These are phyloP conservation scores for Catharus bicknelli DNA, from an alignment of 2,113 vertebrate genomes.

Conservation along the genomic window DNA sequence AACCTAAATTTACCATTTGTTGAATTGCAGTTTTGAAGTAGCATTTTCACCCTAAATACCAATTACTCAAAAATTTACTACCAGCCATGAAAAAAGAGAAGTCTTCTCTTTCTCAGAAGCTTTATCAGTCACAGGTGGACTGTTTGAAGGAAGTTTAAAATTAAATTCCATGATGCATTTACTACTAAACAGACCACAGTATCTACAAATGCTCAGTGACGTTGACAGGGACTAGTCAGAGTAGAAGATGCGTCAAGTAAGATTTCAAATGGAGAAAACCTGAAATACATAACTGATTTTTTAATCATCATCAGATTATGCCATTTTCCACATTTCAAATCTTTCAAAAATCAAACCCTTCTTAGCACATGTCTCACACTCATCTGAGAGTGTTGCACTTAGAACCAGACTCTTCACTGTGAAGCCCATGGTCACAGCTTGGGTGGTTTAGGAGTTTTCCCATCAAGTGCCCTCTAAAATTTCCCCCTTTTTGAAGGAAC, in stretches of 20 bases:
- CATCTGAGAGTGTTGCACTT: background rate
- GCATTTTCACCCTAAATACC: background rate
- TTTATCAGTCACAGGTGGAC: background rate
- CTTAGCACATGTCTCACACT: background rate
- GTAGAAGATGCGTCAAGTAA: background rate
- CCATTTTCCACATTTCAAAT: background rate
- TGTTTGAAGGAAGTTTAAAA: background rate
- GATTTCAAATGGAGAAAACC: background rate
- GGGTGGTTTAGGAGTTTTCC: background rate
- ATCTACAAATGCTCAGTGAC: background rate
- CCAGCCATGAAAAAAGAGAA: background rate
- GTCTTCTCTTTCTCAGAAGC: background rate
- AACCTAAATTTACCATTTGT: background rate
- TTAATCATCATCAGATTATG: background rate
- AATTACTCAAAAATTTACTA: background rate
- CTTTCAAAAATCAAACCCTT: background rate
- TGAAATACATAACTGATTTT: background rate
- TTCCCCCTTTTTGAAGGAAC: background rate
- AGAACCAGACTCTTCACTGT: background rate
- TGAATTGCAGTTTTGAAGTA: background rate
- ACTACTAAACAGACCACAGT: background rate
- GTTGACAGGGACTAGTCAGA: background rate
- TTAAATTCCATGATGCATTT: background rate
- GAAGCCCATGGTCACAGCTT: background rate
- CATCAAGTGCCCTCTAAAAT: background rate